Evolutionary conservation across 92 coral and sea anemone species (phyloP).

Genomic region (Pocillopora grandis): DNA sequence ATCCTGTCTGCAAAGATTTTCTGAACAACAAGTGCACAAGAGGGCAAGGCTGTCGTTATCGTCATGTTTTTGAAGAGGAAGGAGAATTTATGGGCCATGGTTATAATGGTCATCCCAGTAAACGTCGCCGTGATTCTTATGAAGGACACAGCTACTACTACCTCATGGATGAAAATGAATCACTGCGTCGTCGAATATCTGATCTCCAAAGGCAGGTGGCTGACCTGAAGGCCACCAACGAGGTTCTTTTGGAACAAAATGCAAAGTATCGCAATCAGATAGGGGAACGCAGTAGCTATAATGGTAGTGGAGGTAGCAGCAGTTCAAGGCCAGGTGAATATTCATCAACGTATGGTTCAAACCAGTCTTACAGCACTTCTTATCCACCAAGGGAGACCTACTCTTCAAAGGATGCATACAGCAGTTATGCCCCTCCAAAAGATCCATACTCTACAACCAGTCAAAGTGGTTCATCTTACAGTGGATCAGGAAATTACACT

Average conservation of each 20-base stretch:
- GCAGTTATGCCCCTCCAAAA: constrained; percentile 9
- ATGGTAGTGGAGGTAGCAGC: constrained; percentile 47
- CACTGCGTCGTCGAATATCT: constrained; percentile 76
- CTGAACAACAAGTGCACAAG: constrained; percentile 93
- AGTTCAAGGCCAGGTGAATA: constrained; percentile 44
- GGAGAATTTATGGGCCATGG: constrained; percentile 66
- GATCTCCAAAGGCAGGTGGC: constrained; percentile 97
- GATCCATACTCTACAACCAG: constrained; percentile 2
- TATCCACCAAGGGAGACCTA: constrained; percentile 45
- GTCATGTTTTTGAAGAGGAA: constrained; percentile 84
- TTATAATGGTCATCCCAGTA: constrained; percentile 81
- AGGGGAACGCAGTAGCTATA: constrained; percentile 59
- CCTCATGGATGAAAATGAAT: constrained; percentile 91
- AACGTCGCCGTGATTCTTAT: constrained; percentile 83
- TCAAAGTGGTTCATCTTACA: constrained; percentile 23
- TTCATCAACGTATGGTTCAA: constrained; percentile 49
- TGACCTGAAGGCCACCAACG: constrained; percentile 93
- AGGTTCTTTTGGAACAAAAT: constrained; percentile 94
- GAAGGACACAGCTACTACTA: constrained; percentile 74
- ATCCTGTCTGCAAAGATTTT: constrained; percentile 92
- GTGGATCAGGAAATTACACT: constrained; percentile 50
- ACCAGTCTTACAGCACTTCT: constrained; percentile 52
- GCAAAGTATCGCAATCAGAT: constrained; percentile 92
- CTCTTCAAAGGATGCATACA: constrained; percentile 51
- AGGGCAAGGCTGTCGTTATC: constrained; percentile 84